Evolutionary conservation across 1,140 invertebrate species (phyloP), one percentile per base, ranked within the genome.

Genomic region (Stenopsyche tienmushanensis): DNA sequence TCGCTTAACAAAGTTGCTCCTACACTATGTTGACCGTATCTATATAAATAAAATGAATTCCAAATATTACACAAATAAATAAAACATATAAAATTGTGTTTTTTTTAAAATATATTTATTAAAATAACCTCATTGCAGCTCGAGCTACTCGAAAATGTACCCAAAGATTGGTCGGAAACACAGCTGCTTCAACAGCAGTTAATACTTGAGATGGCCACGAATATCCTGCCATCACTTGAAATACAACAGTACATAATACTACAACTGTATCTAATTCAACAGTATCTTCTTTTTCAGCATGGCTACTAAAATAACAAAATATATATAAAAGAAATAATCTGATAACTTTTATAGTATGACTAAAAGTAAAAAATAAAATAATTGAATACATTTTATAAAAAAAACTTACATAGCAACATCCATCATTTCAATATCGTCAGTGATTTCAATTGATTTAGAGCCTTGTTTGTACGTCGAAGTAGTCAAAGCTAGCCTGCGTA

Each of bases 101-200:
- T 52, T n/a, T n/a, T 5, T 52, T 21, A 18, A 9, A 21, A 21
- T 52, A 20, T 52, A 52, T n/a, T 52, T 13, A 52, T 5, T 9
- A 47, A 7, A 53, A 49, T 72, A 81, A 89, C 79, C 90, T 83
- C 8, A 93, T 84, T 1, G 93, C 92, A 54, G 93, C 91, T 45
- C 94, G 83, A 0, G 88, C 92, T 50, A 97, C 88, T 70, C 91
- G 84, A 76, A 96, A 97, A 54, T 88, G 88, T 3, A 89, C 85
- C 95, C 96, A 97, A 0, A 85, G 82, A 74, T 91, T 86, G 1
- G 85, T 83, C 53, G 80, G 80, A 52, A 82, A 79, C 13, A 87
- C 78, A 0, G 87, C 84, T 10, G 76, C 78, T 10, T 85, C 75
- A 21, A 89, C 79, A 1, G 86, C 84, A 3, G 78, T 78, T 44